Evolutionary conservation across 2,888 invertebrate genomes (phyloP).

Genomic region (Calliphora vomitoria): DNA sequence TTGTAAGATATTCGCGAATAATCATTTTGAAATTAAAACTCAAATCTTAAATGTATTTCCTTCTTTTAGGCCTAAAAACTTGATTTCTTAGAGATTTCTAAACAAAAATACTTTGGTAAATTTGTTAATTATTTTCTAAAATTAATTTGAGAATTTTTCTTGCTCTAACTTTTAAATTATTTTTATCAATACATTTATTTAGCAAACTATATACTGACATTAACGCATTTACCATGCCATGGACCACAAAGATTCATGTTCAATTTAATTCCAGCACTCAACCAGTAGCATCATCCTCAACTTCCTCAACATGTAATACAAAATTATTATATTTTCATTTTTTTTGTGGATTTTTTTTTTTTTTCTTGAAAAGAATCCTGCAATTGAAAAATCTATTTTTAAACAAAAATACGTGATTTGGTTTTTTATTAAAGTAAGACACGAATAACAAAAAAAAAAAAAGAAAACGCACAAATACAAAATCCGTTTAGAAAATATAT

Average conservation of each 20-base stretch:
- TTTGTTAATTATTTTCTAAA: too few relatives aligned
- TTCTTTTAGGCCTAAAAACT: too few relatives aligned
- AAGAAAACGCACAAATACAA: not conserved
- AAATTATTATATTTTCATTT: conserved; percentile 14
- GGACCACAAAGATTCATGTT: not conserved
- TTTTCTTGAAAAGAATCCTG: not conserved
- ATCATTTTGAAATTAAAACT: too few relatives aligned
- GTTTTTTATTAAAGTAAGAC: conserved; percentile 33
- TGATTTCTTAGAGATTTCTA: too few relatives aligned
- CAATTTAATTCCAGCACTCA: conserved; percentile 3
- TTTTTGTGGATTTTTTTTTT: not conserved
- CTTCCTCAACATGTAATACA: not conserved
- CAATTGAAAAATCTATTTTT: conserved; percentile 61
- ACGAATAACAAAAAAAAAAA: conserved; percentile 8
- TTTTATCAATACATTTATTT: not conserved
- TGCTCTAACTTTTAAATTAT: not conserved
- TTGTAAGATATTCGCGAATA: too few relatives aligned
- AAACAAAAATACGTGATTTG: conserved; percentile 65
- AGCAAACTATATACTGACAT: not conserved
- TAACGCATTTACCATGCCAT: not conserved
- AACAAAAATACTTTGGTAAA: too few relatives aligned
- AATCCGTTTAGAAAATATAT: conserved; percentile 6
- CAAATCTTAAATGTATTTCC: too few relatives aligned
- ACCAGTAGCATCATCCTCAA: not conserved
- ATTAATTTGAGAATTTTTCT: too few relatives aligned